Conservation (phyloP, 1,140 invertebrate genomes). For the Pseudachorutes palmiensis region DNA sequence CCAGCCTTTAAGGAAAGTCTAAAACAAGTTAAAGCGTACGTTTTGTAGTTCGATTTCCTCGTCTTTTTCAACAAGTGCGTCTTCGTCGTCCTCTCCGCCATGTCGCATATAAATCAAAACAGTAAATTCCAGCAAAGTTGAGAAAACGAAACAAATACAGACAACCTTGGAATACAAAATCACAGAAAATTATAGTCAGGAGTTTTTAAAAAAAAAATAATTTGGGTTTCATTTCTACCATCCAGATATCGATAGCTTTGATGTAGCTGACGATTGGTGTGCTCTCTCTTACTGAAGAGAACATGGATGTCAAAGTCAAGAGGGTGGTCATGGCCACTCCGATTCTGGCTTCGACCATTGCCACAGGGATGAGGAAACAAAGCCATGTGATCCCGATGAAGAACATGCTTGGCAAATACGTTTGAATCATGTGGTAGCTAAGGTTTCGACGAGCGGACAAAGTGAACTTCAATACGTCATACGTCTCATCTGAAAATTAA, state of each 20-base stretch:
- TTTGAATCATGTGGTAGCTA: conserved; percentile 7
- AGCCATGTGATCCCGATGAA: conserved; percentile 10
- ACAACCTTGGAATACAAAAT: conserved; percentile 60
- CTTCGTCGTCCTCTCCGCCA: not conserved
- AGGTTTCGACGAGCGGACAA: not conserved
- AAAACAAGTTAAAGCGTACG: no score
- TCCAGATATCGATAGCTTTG: conserved; percentile 17
- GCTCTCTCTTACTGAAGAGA: conserved; percentile 14
- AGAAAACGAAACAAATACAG: conserved; percentile 62
- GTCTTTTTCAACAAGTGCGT: no score
- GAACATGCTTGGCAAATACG: not conserved
- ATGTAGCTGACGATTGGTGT: conserved; percentile 22
- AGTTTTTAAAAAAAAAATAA: no score
- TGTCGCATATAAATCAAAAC: conserved; percentile 42
- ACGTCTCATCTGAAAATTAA: not conserved
- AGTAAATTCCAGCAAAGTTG: conserved; percentile 61
- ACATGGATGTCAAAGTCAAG: conserved; percentile 5
- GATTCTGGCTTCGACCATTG: not conserved
- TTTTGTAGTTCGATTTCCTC: no score
- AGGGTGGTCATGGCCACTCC: not conserved
- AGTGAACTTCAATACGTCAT: conserved; percentile 1
- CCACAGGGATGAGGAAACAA: not conserved
- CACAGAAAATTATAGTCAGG: conserved; percentile 54
- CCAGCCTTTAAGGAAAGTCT: no score
- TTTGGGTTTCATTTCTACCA: no score